Evolutionary conservation across 2,113 vertebrate genomes (phyloP), one percentile per base, ranked within the genome.

Genomic region (Polypterus senegalus): DNA sequence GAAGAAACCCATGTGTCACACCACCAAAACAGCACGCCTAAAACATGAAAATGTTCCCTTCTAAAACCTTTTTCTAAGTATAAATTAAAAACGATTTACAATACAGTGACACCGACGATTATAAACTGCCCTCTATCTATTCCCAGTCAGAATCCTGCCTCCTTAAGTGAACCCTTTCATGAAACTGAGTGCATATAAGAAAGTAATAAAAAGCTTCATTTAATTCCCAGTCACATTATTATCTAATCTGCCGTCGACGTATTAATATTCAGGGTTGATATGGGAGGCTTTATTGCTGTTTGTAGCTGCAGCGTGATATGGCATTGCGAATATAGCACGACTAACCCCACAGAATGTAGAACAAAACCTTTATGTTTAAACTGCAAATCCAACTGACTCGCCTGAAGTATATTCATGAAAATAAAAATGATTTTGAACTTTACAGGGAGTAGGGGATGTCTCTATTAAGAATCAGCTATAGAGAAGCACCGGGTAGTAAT

Each of bases 221-320:
- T 78, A 77, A 79, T 79, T 82, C 80, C 78, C 74, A 77, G 80
- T 80, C 78, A 83, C 79, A 80, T 83, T 80, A 81, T 79, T 79
- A 79, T 77, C 78, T 75, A 77, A 80, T 82, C 76, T 81, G 79
- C 73, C 74, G 71, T 71, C 49, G 58, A 74, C 67, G 71, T 75
- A 81, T 81, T 80, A 82, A 81, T 81, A 79, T 81, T 82, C 80
- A 81, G 75, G 74, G 71, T 73, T 72, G 71, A 74, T 69, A 67
- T 47, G 45, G 63, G 62, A 57, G 69, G 76, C 74, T 77, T 64
- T 57, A 63, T 61, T 66, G 61, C 57, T 44, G 47, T 63, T 60
- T 27, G 48, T 57, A 60, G 51, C 60, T 60, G 56, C 58, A 49
- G 59, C 62, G 49, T 67, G 49, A 61, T 45, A 27, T 69, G 67